Evolutionary conservation across 2,888 invertebrate species (phyloP).

Genomic region (Apodemia hepburni): DNA sequence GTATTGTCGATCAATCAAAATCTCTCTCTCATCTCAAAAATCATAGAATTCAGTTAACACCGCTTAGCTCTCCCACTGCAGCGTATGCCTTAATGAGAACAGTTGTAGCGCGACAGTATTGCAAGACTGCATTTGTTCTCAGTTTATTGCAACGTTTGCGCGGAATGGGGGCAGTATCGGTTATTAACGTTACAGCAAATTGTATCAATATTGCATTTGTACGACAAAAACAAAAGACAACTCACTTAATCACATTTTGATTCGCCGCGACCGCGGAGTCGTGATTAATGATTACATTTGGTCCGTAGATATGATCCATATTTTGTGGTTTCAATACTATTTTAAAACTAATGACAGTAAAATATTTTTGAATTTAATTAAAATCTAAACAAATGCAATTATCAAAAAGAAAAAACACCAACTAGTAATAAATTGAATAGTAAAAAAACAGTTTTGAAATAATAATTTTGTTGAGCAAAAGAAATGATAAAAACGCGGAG

Average conservation of each 20-base stretch:
- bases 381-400: not conserved
- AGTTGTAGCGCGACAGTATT: conserved; percentile 11
- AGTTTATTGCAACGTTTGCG: conserved; percentile 16
- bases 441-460: no score
- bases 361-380: not conserved
- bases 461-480: no score
- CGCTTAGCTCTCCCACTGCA: not conserved
- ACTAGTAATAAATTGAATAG: no score
- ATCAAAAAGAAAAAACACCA: no score
- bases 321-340: not conserved
- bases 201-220: conserved; percentile 13
- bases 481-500: no score
- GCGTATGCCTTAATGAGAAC: conserved; percentile 3
- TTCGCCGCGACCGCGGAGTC: not conserved
- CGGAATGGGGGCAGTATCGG: conserved; percentile 17
- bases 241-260: conserved; percentile 5
- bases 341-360: not conserved
- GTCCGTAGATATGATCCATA: not conserved
- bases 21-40: no score
- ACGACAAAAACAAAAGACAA: conserved; percentile 14
- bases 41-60: not conserved
- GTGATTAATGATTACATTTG: not conserved
- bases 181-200: conserved; percentile 10
- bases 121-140: conserved; percentile 16
- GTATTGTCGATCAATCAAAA: no score